A percentile compares a stretch with the other conserved stretches of the same genome.
Conservation (phyloP, 2,888 invertebrate species). For the Cabera pusaria region DNA sequence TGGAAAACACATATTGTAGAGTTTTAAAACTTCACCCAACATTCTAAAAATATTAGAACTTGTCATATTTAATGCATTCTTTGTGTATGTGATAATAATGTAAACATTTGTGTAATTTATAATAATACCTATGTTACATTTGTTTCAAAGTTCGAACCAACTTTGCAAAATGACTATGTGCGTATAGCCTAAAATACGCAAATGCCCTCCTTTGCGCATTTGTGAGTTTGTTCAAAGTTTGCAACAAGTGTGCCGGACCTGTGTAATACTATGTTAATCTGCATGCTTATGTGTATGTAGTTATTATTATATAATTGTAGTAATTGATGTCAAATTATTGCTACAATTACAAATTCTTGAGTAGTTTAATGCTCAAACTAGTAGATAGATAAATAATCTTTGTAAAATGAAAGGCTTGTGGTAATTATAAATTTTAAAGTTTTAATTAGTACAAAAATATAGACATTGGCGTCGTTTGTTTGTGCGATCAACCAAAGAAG, state of each 20-base stretch:
- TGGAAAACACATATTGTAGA: slow-evolving; percentile 32
- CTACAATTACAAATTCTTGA: slow-evolving; percentile 42
- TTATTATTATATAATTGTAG: slow-evolving; percentile 39
- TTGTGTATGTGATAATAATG: slow-evolving; percentile 37
- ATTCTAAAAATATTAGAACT: slow-evolving; percentile 33
- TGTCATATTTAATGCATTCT: slow-evolving; percentile 46
- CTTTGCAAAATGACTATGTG: too few relatives aligned
- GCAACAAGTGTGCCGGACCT: too few relatives aligned
- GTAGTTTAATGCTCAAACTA: slow-evolving; percentile 61
- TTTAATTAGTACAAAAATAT: slow-evolving; percentile 43
- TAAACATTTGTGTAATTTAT: slow-evolving; percentile 38
- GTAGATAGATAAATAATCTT: slow-evolving; percentile 44
- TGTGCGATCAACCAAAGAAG: slow-evolving; percentile 78
- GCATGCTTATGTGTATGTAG: slow-evolving; percentile 50
- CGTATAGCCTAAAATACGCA: too few relatives aligned
- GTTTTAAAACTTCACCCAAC: slow-evolving; percentile 45
- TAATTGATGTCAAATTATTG: slow-evolving; percentile 50
- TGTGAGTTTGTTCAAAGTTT: too few relatives aligned
- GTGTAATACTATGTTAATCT: too few relatives aligned
- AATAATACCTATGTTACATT: slow-evolving; percentile 27
- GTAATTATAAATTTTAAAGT: slow-evolving; percentile 49
- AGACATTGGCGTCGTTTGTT: slow-evolving; percentile 70
- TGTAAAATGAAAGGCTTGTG: slow-evolving; percentile 70
- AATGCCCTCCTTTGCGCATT: too few relatives aligned
- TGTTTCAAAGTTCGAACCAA: too few relatives aligned